A percentile compares a stretch with the other conserved stretches of the same genome.
phyloP scores from a whole-genome alignment of 1,140 invertebrate species.

The Leptinotarsa lineolata region DNA sequence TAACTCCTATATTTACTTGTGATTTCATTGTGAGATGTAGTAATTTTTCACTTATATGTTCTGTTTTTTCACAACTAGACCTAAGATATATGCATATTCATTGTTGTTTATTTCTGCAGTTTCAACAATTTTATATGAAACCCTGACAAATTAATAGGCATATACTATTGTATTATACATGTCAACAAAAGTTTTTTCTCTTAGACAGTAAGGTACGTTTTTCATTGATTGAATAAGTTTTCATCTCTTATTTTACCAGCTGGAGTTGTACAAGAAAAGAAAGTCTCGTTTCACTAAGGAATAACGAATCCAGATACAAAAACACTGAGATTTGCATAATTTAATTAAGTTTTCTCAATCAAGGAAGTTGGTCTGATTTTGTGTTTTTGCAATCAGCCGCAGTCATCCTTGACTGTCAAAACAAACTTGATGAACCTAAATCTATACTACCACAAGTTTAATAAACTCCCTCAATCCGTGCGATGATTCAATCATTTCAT shows the following conservation, averaged over 20 bases:
- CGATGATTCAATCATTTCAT: slow-evolving; percentile 30
- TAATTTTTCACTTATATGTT: too few species aligned
- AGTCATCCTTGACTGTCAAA: slow-evolving; percentile 37
- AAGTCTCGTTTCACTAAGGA: neutral
- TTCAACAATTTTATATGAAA: too few species aligned
- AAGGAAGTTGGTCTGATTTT: slow-evolving; percentile 43
- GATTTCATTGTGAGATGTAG: too few species aligned
- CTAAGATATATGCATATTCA: too few species aligned
- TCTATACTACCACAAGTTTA: slow-evolving; percentile 30
- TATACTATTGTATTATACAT: too few species aligned
- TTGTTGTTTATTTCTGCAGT: too few species aligned
- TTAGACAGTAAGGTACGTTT: too few species aligned
- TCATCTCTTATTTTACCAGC: neutral
- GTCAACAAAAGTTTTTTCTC: too few species aligned
- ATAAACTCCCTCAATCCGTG: slow-evolving; percentile 37
- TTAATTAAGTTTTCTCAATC: slow-evolving; percentile 50
- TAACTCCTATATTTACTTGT: too few species aligned
- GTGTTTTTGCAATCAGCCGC: slow-evolving; percentile 46
- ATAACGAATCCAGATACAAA: slow-evolving; percentile 29
- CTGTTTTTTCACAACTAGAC: too few species aligned
- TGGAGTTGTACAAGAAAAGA: neutral
- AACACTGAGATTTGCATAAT: slow-evolving; percentile 47
- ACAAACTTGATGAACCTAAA: slow-evolving; percentile 45
- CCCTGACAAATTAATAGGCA: too few species aligned
- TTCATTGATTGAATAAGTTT: neutral